Conservation (phyloP, 2,113 vertebrate genomes). For the Upupa epops region DNA sequence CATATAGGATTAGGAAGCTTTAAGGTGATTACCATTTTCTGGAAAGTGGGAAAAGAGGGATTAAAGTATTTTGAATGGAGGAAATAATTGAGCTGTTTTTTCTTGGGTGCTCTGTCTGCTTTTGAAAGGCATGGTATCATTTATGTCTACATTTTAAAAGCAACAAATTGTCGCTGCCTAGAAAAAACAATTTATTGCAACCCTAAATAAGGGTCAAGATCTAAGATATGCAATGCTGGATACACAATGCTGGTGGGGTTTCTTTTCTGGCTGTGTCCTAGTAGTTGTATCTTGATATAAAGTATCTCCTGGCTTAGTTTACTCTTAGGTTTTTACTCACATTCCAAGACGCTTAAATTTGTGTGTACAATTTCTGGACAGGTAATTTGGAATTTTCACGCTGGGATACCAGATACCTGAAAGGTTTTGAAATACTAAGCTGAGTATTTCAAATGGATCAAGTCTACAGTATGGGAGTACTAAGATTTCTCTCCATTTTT, state of each 20-base stretch:
- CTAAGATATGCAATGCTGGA: not conserved
- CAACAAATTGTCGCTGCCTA: not conserved
- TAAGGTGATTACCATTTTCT: not conserved
- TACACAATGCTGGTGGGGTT: accelerated
- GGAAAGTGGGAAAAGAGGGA: not conserved
- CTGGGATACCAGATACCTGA: not conserved
- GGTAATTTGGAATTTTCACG: not conserved
- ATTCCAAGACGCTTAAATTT: not conserved
- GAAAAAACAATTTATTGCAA: not conserved
- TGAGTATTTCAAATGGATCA: not conserved
- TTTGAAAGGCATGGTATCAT: not conserved
- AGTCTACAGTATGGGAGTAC: not conserved
- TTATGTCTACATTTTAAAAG: not conserved
- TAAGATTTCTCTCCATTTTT: not conserved
- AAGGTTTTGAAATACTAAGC: not conserved
- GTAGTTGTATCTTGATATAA: not conserved
- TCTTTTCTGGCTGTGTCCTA: not conserved
- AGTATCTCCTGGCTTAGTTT: not conserved
- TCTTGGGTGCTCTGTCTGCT: not conserved
- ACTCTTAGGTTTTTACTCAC: not conserved
- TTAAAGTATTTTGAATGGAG: not conserved
- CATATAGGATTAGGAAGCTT: not conserved
- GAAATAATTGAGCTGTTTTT: not conserved
- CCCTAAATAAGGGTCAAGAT: not conserved
- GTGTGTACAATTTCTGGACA: not conserved